These are phyloP conservation scores for Lasioglossum malachurum DNA, from an alignment of 2,888 invertebrate genomes.

Conservation along the genomic window DNA sequence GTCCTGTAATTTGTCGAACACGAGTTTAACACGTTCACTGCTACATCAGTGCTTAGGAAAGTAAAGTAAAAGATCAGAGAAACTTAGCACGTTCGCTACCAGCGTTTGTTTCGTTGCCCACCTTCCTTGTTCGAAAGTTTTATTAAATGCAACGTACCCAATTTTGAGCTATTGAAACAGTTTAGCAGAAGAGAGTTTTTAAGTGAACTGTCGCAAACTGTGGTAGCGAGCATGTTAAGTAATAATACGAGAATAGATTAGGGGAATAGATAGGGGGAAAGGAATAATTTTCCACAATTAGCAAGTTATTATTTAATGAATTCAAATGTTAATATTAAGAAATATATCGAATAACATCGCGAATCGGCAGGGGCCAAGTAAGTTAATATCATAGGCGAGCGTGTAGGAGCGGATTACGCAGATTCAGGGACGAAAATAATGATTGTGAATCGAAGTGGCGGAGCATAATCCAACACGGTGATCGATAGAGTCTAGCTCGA, in stretches of 20 bases:
- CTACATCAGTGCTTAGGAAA: neutral
- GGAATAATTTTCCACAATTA: no score
- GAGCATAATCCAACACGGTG: constrained; percentile 68
- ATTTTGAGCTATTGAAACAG: no score
- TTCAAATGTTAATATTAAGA: neutral
- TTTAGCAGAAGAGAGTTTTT: no score
- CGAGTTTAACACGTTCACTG: neutral
- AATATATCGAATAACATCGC: neutral
- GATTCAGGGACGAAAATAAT: constrained; percentile 61
- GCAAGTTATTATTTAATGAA: neutral
- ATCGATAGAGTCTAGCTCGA: constrained; percentile 74
- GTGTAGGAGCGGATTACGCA: constrained; percentile 15
- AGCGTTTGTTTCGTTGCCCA: no score
- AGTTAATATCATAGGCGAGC: neutral
- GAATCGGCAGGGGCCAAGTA: neutral
- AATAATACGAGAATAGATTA: no score
- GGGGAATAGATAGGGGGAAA: no score
- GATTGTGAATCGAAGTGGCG: constrained; percentile 60
- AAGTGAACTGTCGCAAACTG: no score
- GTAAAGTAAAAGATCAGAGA: neutral
- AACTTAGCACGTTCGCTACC: neutral
- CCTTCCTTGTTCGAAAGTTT: no score
- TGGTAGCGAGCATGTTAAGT: no score
- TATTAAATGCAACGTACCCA: no score
- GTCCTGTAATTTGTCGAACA: constrained; percentile 48